These are phyloP conservation scores for Agonopterix subpropinquella DNA, from an alignment of 2,888 invertebrate genomes.

Conservation along the genomic window DNA sequence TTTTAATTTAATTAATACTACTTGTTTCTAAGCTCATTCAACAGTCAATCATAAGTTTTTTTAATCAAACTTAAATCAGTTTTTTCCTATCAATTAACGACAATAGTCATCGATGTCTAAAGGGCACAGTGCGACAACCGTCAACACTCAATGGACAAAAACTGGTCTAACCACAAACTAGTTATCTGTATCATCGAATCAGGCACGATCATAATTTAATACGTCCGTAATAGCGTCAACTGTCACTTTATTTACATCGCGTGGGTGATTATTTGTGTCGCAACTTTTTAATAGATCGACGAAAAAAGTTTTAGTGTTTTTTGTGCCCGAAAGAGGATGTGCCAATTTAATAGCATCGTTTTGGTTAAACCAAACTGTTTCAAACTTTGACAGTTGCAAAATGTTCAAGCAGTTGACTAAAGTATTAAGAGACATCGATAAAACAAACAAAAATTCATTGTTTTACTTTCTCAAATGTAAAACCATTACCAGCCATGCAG, in stretches of 20 bases:
- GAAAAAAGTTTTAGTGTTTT: slow-evolving; percentile 1
- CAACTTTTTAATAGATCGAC: slow-evolving; percentile 10
- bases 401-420: too few species aligned
- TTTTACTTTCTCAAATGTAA: too few species aligned
- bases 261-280: slow-evolving; percentile 29
- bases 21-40: too few species aligned
- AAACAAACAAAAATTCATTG: too few species aligned
- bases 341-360: background rate
- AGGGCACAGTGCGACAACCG: slow-evolving; percentile 5
- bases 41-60: too few species aligned
- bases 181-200: slow-evolving; percentile 6
- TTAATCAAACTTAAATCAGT: too few species aligned
- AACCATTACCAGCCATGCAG: too few species aligned
- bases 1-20: too few species aligned
- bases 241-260: slow-evolving; percentile 34
- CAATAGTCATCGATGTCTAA: background rate
- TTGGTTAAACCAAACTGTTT: too few species aligned
- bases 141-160: slow-evolving; percentile 6
- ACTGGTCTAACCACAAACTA: slow-evolving; percentile 5
- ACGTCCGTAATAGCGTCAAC: slow-evolving; percentile 30
- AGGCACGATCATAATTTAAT: slow-evolving; percentile 14
- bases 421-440: too few species aligned
- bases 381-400: background rate
- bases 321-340: background rate
- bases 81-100: background rate